Conservation (phyloP, 1,140 invertebrate species). For the Drosophila rufa region DNA sequence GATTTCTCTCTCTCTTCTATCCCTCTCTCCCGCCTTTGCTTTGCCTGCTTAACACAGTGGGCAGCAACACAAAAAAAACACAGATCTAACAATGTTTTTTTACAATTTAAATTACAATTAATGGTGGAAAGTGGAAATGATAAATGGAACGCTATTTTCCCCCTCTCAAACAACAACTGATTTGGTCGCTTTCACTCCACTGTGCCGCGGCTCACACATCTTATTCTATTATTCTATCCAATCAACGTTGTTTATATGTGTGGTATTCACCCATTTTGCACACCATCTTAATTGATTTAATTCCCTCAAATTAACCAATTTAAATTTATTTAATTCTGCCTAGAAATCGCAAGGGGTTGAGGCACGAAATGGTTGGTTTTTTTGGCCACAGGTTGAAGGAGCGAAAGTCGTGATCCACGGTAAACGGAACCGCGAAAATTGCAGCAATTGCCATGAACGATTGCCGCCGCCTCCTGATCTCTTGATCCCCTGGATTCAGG, state of each 20-base stretch:
- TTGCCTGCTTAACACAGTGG: background rate
- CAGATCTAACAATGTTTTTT: background rate
- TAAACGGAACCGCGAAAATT: conserved; percentile 18
- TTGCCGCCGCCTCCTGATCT: conserved; percentile 15
- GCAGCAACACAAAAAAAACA: background rate
- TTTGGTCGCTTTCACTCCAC: conserved; percentile 20
- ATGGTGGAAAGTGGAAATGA: conserved; percentile 19
- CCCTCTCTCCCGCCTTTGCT: background rate
- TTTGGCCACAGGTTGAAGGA: conserved; percentile 26
- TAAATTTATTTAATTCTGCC: background rate
- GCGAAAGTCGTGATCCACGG: conserved; percentile 34
- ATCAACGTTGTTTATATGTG: background rate
- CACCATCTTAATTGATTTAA: conserved; percentile 12
- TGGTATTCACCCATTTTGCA: background rate
- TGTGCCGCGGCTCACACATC: background rate
- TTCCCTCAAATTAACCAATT: conserved; percentile 7
- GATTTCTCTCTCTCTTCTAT: conserved; percentile 1
- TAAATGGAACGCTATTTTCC: background rate
- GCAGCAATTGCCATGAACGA: conserved; percentile 26
- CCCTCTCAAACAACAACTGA: background rate
- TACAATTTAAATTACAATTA: conserved; percentile 29
- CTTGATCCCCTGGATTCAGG: background rate
- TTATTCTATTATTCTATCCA: conserved; percentile 28
- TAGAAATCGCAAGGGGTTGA: background rate
- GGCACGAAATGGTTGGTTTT: background rate